Conservation (phyloP, 1,140 invertebrate genomes). For the Aphaenogaster ashmeadi region DNA sequence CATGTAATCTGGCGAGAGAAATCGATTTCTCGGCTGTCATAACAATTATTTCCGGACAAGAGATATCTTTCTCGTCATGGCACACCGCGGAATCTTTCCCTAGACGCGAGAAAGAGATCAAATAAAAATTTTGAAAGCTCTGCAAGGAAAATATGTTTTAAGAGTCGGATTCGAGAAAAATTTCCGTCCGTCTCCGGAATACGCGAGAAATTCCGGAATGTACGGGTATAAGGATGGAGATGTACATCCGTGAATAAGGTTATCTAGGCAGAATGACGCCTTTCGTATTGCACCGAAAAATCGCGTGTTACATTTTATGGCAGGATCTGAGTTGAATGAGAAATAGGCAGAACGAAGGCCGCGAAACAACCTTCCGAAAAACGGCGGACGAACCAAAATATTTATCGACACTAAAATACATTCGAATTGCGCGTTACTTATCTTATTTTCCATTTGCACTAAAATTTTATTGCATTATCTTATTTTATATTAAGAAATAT, state of each 20-base stretch:
- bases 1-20: constrained; percentile 29
- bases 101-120: constrained; percentile 4
- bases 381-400: not conserved
- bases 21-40: constrained; percentile 23
- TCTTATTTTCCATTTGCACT: not conserved
- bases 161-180: constrained; percentile 48
- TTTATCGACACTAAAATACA: not conserved
- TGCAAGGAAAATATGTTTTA: constrained; percentile 46
- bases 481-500: not conserved
- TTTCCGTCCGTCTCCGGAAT: constrained; percentile 32
- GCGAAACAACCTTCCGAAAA: not conserved
- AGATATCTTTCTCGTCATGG: not conserved
- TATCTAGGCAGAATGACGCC: constrained; percentile 50
- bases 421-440: not conserved
- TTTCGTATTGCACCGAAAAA: constrained; percentile 39
- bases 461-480: not conserved
- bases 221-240: constrained; percentile 33
- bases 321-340: constrained; percentile 51
- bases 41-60: constrained; percentile 40
- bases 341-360: constrained; percentile 23
- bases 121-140: constrained; percentile 47
- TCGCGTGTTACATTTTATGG: constrained; percentile 50
- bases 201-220: constrained; percentile 43
- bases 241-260: constrained; percentile 42
- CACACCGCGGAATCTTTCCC: constrained; percentile 11